Evolutionary conservation across 2,113 vertebrate species (phyloP).

Genomic region (Microtus oregoni): DNA sequence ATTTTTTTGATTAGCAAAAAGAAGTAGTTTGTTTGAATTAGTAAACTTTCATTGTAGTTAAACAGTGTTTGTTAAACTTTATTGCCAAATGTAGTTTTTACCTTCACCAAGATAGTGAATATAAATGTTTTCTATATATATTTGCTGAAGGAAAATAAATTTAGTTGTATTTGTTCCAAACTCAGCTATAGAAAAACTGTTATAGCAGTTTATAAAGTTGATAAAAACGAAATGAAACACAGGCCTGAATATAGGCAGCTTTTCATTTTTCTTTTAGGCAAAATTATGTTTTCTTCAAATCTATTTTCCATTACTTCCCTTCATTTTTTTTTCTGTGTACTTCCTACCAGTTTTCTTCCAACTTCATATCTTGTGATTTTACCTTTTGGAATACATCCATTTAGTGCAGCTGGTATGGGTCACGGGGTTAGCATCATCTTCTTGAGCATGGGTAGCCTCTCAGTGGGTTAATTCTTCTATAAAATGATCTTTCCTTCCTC

Average conservation of each 20-base stretch:
- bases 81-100: not conserved
- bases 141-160: not conserved
- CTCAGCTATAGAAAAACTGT: not conserved
- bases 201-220: not conserved
- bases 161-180: not conserved
- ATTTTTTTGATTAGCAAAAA: not conserved
- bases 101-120: not conserved
- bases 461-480: not conserved
- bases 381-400: not conserved
- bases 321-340: not conserved
- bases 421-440: not conserved
- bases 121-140: not conserved
- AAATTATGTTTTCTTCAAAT: not conserved
- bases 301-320: not conserved
- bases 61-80: not conserved
- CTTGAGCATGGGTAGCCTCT: not conserved
- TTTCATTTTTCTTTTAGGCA: not conserved
- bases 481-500: not conserved
- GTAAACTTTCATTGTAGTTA: not conserved
- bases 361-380: not conserved
- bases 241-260: not conserved
- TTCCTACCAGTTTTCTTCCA: not conserved
- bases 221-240: not conserved
- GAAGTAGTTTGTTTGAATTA: not conserved
- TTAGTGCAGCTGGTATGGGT: not conserved